Percentiles rank a stretch among this genome's conserved stretches.
Conservation (phyloP, 1,140 invertebrate species). For the Drosophila biarmipes region DNA sequence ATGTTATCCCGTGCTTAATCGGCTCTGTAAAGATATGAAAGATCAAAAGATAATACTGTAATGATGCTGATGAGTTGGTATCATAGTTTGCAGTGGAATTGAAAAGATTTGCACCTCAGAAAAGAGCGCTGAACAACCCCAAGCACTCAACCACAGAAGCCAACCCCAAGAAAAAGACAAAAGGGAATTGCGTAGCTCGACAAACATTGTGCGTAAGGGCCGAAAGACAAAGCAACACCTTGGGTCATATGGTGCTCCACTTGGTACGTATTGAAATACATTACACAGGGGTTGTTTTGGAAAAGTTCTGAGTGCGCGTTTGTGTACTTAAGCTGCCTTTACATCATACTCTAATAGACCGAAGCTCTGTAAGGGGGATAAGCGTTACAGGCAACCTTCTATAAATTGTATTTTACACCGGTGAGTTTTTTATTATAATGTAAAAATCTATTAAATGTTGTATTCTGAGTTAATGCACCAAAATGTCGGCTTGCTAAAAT, state of each 20-base stretch:
- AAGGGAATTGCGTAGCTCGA: slow-evolving; percentile 74
- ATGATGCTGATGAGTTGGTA: slow-evolving; percentile 30
- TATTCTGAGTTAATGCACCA: too few species aligned
- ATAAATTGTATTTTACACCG: too few species aligned
- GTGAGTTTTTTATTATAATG: background rate
- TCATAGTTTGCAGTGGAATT: slow-evolving; percentile 37
- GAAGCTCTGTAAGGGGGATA: slow-evolving; percentile 3
- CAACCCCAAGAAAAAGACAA: slow-evolving; percentile 67
- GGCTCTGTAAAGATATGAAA: slow-evolving; percentile 33
- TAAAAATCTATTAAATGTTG: too few species aligned
- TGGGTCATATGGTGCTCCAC: slow-evolving; percentile 37
- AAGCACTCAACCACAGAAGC: slow-evolving; percentile 60
- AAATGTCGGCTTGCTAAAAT: too few species aligned
- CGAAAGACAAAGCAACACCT: slow-evolving; percentile 75
- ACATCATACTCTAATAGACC: slow-evolving; percentile 56
- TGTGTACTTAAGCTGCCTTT: slow-evolving; percentile 50
- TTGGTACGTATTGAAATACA: slow-evolving; percentile 11
- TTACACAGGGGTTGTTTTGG: slow-evolving; percentile 28
- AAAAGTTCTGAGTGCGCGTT: slow-evolving; percentile 24
- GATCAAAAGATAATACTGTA: slow-evolving; percentile 46
- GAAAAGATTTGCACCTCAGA: slow-evolving; percentile 24
- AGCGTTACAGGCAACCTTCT: slow-evolving; percentile 4
- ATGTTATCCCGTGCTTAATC: slow-evolving; percentile 30
- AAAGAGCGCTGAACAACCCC: slow-evolving; percentile 36
- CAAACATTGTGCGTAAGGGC: slow-evolving; percentile 65